Base-by-base conservation (phyloP, 2,797 vertebrate species). In the Silurus aristotelis region DNA sequence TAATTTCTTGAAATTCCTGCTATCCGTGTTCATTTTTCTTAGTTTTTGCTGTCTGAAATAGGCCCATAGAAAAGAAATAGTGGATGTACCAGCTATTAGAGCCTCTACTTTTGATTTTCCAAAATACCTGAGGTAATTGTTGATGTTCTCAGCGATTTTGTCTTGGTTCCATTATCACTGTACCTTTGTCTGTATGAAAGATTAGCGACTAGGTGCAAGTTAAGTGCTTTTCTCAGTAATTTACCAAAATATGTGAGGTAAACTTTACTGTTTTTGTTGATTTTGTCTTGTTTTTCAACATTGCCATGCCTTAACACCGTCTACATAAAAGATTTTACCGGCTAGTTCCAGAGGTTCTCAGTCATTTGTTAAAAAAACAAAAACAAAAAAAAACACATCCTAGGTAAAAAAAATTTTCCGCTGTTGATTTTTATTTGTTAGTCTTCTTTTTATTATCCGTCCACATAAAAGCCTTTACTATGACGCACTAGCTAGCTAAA, bases 401-500 rank as follows among this genome's bases (percentile, higher is more conserved):
- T 52, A 60, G 75, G 56, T 22, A 60, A 60, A 60, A n/a, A n/a
- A n/a, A n/a, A n/a, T n/a, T 52, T 17, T 19, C n/a, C 6, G 2
- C 12, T 60, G 7, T 0, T 20, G 31, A 60, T 31, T 31, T 31
- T 60, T 4, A 38, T 52, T 52, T 52, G 9, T 10, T 52, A 10
- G 19, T 61, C 10, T 5, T n/a, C 6, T 79, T 61, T 79, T 43
- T 19, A n/a, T 61, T 61, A n/a, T 61, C 19, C 43, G 10, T 38
- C 9, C 56, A 20, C 19, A 58, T 31, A 77, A 77, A 77, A 60
- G 19, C 60, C 25, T 61, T 60, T 20, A 60, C 19, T 12, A 19
- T 15, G 19, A 38, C 31, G n/a, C 5, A 12, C n/a, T 63, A 63
- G 77, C 77, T 79, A 79, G 77, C 20, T 63, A 46, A 79, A 77